These are phyloP conservation scores for Pardosa pseudoannulata DNA, from an alignment of 2,888 invertebrate genomes.

Conservation along the genomic window DNA sequence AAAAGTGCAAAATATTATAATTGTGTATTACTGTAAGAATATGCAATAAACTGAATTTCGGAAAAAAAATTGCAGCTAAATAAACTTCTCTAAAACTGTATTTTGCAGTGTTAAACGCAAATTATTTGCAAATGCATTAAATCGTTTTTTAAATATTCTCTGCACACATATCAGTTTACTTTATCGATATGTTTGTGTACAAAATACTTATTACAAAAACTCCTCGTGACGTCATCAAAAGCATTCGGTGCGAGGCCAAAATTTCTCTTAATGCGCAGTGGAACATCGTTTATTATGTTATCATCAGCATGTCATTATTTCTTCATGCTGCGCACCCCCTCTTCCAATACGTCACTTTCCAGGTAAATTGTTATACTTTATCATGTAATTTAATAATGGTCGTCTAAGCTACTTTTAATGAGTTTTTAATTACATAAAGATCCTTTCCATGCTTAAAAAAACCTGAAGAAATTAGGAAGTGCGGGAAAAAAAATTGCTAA, in stretches of 20 bases:
- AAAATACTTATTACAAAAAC: too few species aligned
- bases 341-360: slow-evolving; percentile 11
- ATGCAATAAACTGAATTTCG: too few species aligned
- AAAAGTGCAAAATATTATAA: too few species aligned
- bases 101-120: too few species aligned
- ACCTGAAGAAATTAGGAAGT: slow-evolving; percentile 26
- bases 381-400: slow-evolving; percentile 58
- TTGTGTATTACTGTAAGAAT: too few species aligned
- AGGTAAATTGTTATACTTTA: slow-evolving; percentile 61
- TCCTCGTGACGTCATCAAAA: too few species aligned
- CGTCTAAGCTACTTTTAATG: slow-evolving; percentile 60
- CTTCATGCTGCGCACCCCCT: neutral
- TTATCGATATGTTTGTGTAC: too few species aligned
- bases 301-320: neutral
- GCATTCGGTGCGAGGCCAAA: neutral
- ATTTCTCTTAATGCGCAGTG: neutral
- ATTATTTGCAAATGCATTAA: too few species aligned
- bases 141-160: too few species aligned
- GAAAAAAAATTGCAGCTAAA: too few species aligned
- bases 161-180: too few species aligned
- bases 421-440: slow-evolving; percentile 61
- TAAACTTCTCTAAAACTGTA: too few species aligned
- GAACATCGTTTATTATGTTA: slow-evolving; percentile 1
- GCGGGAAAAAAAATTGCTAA: slow-evolving; percentile 9
- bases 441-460: slow-evolving; percentile 32